A percentile compares a stretch with the other conserved stretches of the same genome.
phyloP scores from a whole-genome alignment of 2,888 invertebrate species.

The Lasioglossum leucozonium region DNA sequence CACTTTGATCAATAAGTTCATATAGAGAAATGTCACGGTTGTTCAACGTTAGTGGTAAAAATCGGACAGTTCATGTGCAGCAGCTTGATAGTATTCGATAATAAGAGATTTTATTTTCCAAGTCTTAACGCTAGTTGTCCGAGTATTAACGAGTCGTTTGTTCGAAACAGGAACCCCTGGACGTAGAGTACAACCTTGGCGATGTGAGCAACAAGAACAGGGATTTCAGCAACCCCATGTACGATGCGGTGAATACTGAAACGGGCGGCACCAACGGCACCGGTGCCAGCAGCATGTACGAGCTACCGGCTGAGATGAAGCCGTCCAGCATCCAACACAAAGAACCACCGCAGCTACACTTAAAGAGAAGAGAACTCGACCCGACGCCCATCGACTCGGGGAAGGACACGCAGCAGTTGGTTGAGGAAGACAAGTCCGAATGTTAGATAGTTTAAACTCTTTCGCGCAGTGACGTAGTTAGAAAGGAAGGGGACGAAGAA shows the following conservation, averaged over 20 bases:
- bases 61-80: too few species aligned
- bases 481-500: slow-evolving; percentile 24
- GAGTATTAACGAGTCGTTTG: background rate
- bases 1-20: too few species aligned
- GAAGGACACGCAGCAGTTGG: slow-evolving; percentile 95
- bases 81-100: too few species aligned
- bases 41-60: too few species aligned
- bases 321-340: slow-evolving; percentile 93
- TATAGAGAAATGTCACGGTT: too few species aligned
- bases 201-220: slow-evolving; percentile 92
- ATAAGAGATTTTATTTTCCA: background rate
- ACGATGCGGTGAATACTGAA: slow-evolving; percentile 93
- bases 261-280: slow-evolving; percentile 87
- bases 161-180: slow-evolving; percentile 87
- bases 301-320: slow-evolving; percentile 92
- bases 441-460: slow-evolving; percentile 77
- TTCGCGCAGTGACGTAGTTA: slow-evolving; percentile 57
- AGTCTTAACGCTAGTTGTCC: background rate
- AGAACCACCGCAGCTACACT: slow-evolving; percentile 90
- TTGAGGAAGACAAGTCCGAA: slow-evolving; percentile 93
- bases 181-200: slow-evolving; percentile 92
- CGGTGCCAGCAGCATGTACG: slow-evolving; percentile 90
- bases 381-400: slow-evolving; percentile 93
- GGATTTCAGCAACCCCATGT: slow-evolving; percentile 99
- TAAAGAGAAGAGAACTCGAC: slow-evolving; percentile 92